These are phyloP conservation scores for Platichthys stellatus DNA, from an alignment of 2,113 vertebrate genomes.

Conservation along the genomic window DNA sequence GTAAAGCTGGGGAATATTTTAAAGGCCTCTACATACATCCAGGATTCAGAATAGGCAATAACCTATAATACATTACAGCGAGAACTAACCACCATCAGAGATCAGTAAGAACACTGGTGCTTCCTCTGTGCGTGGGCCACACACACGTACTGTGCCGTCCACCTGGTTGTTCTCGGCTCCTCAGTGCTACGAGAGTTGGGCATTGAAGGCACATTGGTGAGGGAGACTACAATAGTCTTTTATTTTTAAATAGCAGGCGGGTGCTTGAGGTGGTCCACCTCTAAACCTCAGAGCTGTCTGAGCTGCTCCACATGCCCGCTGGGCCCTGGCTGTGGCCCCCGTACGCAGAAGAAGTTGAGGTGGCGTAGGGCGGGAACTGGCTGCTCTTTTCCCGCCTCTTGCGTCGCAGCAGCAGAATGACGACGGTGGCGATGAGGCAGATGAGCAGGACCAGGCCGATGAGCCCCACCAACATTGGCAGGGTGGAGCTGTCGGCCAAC, in stretches of 20 bases:
- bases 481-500: constrained; percentile 47
- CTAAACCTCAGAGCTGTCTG: constrained; percentile 83
- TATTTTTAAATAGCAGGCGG: not conserved
- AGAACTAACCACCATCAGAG: constrained; percentile 47
- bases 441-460: constrained; percentile 78
- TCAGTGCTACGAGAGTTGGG: constrained; percentile 68
- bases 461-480: constrained; percentile 73
- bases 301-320: constrained; percentile 45
- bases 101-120: constrained; percentile 32
- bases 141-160: constrained; percentile 43
- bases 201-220: constrained; percentile 74
- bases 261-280: constrained; percentile 6
- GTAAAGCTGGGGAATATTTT: constrained; percentile 18
- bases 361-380: constrained; percentile 71
- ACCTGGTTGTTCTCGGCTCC: constrained; percentile 43
- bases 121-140: constrained; percentile 42
- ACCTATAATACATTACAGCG: constrained; percentile 34
- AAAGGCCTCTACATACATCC: constrained; percentile 19
- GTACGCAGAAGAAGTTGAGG: constrained; percentile 82
- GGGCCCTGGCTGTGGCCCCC: constrained; percentile 67
- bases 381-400: constrained; percentile 72
- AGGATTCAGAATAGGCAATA: constrained; percentile 31
- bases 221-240: constrained; percentile 61
- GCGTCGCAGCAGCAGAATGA: constrained; percentile 74
- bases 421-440: constrained; percentile 63